These are phyloP conservation scores for Gallinago solitaria DNA, from an alignment of 2,797 vertebrate genomes.

Conservation along the genomic window DNA sequence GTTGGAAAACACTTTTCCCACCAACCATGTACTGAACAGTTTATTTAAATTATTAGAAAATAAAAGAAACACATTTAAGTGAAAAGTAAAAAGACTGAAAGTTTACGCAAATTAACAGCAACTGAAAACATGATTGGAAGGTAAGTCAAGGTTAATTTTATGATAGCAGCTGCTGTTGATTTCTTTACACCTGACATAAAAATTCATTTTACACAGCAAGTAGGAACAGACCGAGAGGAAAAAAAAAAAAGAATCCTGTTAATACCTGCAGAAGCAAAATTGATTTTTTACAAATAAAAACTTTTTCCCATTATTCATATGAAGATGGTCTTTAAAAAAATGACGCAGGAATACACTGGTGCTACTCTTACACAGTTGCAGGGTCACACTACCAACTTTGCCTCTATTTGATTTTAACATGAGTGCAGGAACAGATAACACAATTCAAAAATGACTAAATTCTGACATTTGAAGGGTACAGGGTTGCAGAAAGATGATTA, in stretches of 20 bases:
- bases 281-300: slow-evolving; percentile 27
- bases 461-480: not conserved
- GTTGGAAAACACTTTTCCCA: slow-evolving; percentile 58
- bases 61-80: slow-evolving; percentile 43
- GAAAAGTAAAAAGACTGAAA: slow-evolving; percentile 11
- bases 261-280: slow-evolving; percentile 54
- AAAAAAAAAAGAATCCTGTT: not conserved
- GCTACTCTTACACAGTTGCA: not conserved
- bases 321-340: not conserved
- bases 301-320: not conserved
- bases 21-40: slow-evolving; percentile 37
- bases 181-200: slow-evolving; percentile 51
- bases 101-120: slow-evolving; percentile 61
- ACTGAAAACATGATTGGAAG: slow-evolving; percentile 66
- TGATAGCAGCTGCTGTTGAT: slow-evolving; percentile 51
- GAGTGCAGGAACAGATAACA: not conserved
- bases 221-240: slow-evolving; percentile 17
- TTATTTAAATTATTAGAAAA: slow-evolving; percentile 53
- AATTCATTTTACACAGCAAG: slow-evolving; percentile 48
- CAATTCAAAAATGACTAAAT: not conserved
- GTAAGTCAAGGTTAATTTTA: slow-evolving; percentile 42
- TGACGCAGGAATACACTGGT: not conserved
- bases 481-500: not conserved
- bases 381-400: not conserved
- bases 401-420: not conserved